These are phyloP conservation scores for Alligator sinensis DNA, from an alignment of 2,113 vertebrate genomes.

Conservation along the genomic window DNA sequence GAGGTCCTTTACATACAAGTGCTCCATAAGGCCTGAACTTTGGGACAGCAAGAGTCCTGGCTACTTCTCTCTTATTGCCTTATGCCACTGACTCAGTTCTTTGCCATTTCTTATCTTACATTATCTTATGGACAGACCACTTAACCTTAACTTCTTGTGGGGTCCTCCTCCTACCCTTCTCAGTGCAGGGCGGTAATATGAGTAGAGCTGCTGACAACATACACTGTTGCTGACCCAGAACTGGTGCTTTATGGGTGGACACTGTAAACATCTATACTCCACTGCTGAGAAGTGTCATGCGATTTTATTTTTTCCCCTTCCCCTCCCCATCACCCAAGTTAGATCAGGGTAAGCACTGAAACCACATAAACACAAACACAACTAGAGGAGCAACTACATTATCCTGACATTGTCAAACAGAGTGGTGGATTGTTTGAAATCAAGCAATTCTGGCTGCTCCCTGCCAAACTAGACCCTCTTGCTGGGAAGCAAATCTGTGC, in stretches of 20 bases:
- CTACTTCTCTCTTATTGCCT: neutral
- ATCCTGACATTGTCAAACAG: neutral
- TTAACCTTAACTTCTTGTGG: neutral
- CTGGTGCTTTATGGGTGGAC: neutral
- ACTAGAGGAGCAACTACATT: neutral
- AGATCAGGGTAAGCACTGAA: neutral
- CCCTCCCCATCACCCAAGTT: neutral
- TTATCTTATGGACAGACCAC: neutral
- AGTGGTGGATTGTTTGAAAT: neutral
- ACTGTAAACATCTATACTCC: neutral
- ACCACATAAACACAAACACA: neutral
- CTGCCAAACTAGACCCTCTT: neutral
- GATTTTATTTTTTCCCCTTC: neutral
- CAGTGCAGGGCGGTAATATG: neutral
- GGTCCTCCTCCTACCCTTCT: neutral
- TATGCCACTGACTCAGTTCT: neutral
- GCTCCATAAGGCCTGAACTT: neutral
- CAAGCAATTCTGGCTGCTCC: neutral
- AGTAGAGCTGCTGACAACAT: neutral
- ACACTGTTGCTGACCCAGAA: neutral
- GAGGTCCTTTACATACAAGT: neutral
- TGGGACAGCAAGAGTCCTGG: neutral
- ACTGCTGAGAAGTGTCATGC: neutral
- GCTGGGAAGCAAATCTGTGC: neutral
- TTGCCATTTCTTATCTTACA: neutral